Conservation (phyloP, 2,797 vertebrate genomes). For the Pogonophryne albipinna region DNA sequence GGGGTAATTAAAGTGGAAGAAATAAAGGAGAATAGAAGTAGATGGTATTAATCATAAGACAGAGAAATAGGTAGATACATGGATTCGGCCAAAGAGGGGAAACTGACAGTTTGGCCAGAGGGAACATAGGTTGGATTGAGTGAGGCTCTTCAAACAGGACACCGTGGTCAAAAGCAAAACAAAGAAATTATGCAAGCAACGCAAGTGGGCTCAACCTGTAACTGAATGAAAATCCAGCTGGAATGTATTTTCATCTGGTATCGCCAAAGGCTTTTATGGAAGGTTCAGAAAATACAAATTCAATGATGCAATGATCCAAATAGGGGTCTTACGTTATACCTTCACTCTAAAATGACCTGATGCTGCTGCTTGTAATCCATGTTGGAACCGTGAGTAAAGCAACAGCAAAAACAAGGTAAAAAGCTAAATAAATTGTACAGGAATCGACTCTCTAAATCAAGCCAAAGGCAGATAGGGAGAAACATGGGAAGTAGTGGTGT, state of each 20-base stretch:
- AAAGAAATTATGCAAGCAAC: constrained; percentile 49
- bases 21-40: constrained; percentile 3
- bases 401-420: neutral
- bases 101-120: constrained; percentile 26
- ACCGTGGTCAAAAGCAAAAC: constrained; percentile 22
- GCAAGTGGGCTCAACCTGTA: constrained; percentile 18
- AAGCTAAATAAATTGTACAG: neutral
- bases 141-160: constrained; percentile 9
- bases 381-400: neutral
- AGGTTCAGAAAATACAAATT: neutral
- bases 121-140: constrained; percentile 1
- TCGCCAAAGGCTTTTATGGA: neutral
- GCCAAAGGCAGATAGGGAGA: neutral
- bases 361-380: neutral
- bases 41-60: neutral
- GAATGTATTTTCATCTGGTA: neutral
- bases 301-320: neutral
- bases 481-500: constrained; percentile 1
- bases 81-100: constrained; percentile 8
- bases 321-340: neutral
- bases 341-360: neutral
- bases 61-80: neutral
- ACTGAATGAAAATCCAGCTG: neutral
- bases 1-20: neutral
- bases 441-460: neutral